Evolutionary conservation across 2,113 vertebrate species (phyloP).

Genomic region (Serinus canaria): DNA sequence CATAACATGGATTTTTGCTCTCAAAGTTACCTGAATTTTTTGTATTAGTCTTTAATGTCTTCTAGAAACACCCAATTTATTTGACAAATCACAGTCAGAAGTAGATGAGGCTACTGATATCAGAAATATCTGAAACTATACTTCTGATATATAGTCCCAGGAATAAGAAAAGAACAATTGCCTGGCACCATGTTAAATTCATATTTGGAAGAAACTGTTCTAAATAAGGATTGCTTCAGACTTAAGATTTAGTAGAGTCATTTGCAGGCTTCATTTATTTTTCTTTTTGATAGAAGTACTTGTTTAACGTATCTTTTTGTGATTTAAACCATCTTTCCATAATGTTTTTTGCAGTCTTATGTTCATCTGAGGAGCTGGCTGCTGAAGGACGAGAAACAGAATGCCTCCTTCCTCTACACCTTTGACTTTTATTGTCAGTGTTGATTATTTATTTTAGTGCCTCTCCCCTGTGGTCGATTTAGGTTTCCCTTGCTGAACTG

Average conservation of each 20-base stretch:
- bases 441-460: conserved; percentile 47
- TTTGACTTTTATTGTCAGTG: conserved; percentile 57
- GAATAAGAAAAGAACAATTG: background rate
- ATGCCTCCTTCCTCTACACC: conserved; percentile 26
- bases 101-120: background rate
- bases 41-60: background rate
- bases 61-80: background rate
- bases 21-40: background rate
- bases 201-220: background rate
- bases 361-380: background rate
- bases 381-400: conserved; percentile 1
- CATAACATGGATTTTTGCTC: background rate
- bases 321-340: background rate
- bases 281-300: background rate
- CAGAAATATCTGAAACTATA: background rate
- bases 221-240: background rate
- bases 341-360: background rate
- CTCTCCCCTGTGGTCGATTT: conserved; percentile 5
- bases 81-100: background rate
- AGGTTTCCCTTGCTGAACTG: conserved; percentile 13
- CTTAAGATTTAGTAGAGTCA: background rate
- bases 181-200: background rate
- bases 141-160: background rate
- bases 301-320: background rate
- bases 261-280: background rate